Evolutionary conservation across 2,113 vertebrate species (phyloP).

Genomic region (Caloenas nicobarica): DNA sequence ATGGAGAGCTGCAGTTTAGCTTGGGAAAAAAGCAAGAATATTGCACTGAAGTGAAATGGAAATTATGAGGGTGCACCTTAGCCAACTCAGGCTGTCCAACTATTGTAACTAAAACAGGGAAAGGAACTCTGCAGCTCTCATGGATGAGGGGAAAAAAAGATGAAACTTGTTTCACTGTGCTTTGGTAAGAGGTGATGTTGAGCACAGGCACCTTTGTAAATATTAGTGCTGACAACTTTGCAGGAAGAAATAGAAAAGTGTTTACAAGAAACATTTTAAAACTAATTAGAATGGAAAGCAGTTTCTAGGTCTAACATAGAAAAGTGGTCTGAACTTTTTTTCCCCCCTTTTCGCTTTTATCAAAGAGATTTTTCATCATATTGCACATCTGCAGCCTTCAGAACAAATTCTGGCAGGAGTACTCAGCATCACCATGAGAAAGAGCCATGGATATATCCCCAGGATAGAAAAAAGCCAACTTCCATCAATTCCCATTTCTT

Average conservation of each 20-base stretch:
- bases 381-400: constrained; percentile 57
- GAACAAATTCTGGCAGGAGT: constrained; percentile 48
- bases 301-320: constrained; percentile 2
- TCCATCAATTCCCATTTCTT: constrained; percentile 66
- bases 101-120: not conserved
- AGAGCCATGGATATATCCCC: constrained; percentile 13
- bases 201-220: not conserved
- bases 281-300: constrained; percentile 34
- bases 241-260: not conserved
- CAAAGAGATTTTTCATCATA: constrained; percentile 63
- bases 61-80: not conserved
- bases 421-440: not conserved
- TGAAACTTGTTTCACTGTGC: not conserved
- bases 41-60: not conserved
- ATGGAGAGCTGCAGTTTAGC: not conserved
- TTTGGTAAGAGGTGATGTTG: not conserved
- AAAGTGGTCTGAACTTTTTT: not conserved
- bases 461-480: constrained; percentile 20
- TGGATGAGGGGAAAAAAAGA: not conserved
- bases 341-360: constrained; percentile 42
- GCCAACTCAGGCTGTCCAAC: not conserved
- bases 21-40: not conserved
- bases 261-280: constrained; percentile 15
- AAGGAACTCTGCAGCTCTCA: not conserved
- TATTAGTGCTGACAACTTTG: constrained; percentile 11